A percentile compares a stretch with the other conserved stretches of the same genome.
Conservation (phyloP, 2,888 invertebrate species). For the Dione juno region DNA sequence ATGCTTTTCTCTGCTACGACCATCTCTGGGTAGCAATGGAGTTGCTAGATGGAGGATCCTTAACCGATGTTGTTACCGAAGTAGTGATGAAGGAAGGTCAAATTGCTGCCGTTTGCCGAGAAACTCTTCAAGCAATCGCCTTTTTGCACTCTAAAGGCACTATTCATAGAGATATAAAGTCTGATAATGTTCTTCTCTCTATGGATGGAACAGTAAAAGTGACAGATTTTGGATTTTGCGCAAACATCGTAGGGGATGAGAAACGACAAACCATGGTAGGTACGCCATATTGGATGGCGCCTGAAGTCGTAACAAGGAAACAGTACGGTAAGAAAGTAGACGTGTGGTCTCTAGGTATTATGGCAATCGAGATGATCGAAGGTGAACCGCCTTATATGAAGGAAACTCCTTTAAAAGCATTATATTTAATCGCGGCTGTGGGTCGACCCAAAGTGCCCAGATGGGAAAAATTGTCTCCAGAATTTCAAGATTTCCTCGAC, state of each 20-base stretch:
- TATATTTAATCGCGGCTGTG: slow-evolving; percentile 97
- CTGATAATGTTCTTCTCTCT: slow-evolving; percentile 97
- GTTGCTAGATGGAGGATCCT: slow-evolving; percentile 95
- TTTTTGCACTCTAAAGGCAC: slow-evolving; percentile 95
- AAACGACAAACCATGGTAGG: slow-evolving; percentile 99
- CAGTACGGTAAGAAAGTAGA: slow-evolving; percentile 97
- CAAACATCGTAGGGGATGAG: slow-evolving; percentile 96
- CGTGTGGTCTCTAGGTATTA: slow-evolving; percentile 98
- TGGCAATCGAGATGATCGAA: slow-evolving; percentile 97
- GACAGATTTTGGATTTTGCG: slow-evolving; percentile 99
- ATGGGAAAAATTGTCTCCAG: slow-evolving; percentile 90
- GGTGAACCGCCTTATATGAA: slow-evolving; percentile 98
- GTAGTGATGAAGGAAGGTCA: slow-evolving; percentile 98
- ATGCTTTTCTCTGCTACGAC: slow-evolving; percentile 94
- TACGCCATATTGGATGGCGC: slow-evolving; percentile 99
- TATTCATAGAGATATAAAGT: slow-evolving; percentile 97
- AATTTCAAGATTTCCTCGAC: slow-evolving; percentile 92
- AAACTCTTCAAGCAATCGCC: slow-evolving; percentile 91
- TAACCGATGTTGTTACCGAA: slow-evolving; percentile 98
- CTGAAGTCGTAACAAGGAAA: slow-evolving; percentile 95
- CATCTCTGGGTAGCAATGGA: slow-evolving; percentile 99
- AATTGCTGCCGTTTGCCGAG: slow-evolving; percentile 96
- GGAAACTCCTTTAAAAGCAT: slow-evolving; percentile 95
- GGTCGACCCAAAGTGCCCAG: slow-evolving; percentile 95
- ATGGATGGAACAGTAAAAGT: slow-evolving; percentile 96